A percentile compares a stretch with the other conserved stretches of the same genome.
These are phyloP conservation scores for Gasterosteus nipponicus DNA, from an alignment of 2,113 vertebrate species.

Conservation along the genomic window DNA sequence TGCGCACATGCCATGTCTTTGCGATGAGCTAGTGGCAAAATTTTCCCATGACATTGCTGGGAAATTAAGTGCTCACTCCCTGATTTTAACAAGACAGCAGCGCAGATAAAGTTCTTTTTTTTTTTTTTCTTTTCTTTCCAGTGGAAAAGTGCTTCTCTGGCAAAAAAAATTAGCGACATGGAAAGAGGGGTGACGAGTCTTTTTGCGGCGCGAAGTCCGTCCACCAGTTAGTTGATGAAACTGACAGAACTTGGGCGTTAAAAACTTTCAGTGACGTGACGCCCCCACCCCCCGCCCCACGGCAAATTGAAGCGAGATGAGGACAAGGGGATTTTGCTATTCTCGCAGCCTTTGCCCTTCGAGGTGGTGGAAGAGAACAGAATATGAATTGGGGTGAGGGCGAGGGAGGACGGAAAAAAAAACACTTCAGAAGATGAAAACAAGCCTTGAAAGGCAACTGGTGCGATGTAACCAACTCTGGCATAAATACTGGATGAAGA, in stretches of 20 bases:
- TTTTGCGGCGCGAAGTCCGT: conserved; percentile 12
- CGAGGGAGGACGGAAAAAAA: background rate
- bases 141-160: conserved; percentile 53
- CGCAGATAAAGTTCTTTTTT: conserved; percentile 51
- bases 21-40: conserved; percentile 46
- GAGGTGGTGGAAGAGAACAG: conserved; percentile 58
- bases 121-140: conserved; percentile 19
- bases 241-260: conserved; percentile 28
- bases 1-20: conserved; percentile 31
- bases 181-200: conserved; percentile 34
- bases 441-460: conserved; percentile 67
- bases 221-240: conserved; percentile 39
- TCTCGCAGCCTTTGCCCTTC: conserved; percentile 67
- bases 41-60: conserved; percentile 48
- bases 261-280: conserved; percentile 42
- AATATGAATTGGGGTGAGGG: conserved; percentile 62
- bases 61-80: conserved; percentile 67
- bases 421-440: conserved; percentile 69
- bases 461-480: conserved; percentile 63
- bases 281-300: conserved; percentile 40
- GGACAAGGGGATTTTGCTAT: conserved; percentile 67
- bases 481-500: conserved; percentile 72
- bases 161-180: conserved; percentile 57
- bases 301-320: conserved; percentile 59
- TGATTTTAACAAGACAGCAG: conserved; percentile 68